phyloP scores from a whole-genome alignment of 2,113 vertebrate genomes.

The Macrotus californicus region DNA sequence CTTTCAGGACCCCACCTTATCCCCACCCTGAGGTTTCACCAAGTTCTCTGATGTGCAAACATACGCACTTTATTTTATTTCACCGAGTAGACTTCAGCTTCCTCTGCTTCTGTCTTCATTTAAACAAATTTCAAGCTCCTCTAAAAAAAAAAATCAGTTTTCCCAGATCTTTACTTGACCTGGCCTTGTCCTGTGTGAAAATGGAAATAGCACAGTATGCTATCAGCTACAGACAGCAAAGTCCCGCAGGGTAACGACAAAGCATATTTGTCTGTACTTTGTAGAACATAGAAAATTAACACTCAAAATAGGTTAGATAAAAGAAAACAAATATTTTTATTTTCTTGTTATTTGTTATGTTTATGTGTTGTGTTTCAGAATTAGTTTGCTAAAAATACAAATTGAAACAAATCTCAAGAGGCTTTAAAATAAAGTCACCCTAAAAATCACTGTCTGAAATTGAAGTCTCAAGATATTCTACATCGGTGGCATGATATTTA shows the following conservation, averaged over 20 bases:
- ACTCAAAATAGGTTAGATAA: neutral
- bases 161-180: neutral
- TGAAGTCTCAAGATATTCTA: neutral
- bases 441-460: neutral
- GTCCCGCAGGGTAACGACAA: neutral
- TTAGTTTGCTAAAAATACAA: neutral
- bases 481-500: neutral
- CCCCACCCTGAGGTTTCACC: neutral
- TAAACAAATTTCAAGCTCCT: neutral
- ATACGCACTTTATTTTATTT: neutral
- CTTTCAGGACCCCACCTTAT: too few relatives aligned
- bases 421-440: neutral
- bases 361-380: neutral
- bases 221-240: neutral
- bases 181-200: neutral
- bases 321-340: neutral
- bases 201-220: neutral
- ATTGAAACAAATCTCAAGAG: neutral
- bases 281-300: constrained; percentile 5
- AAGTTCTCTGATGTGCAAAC: neutral
- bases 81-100: neutral
- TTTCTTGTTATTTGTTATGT: neutral
- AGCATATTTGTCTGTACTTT: neutral
- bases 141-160: neutral
- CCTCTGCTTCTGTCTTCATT: neutral